A percentile compares a stretch with the other conserved stretches of the same genome.
phyloP scores from a whole-genome alignment of 2,113 vertebrate species.

The Trogon surrucura region DNA sequence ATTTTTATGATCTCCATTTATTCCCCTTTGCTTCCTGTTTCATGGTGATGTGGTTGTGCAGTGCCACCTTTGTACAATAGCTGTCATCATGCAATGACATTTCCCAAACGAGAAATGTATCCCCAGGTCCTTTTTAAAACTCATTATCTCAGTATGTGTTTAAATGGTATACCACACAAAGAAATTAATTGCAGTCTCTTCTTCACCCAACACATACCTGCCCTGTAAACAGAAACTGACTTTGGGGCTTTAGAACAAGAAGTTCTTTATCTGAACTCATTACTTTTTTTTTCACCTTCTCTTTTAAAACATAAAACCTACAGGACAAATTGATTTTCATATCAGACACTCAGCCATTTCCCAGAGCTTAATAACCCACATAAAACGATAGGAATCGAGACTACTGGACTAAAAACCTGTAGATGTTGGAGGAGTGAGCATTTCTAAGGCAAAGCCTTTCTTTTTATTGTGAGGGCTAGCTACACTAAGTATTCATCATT shows the following conservation, averaged over 20 bases:
- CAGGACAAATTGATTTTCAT: background rate
- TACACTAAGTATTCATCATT: background rate
- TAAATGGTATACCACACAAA: background rate
- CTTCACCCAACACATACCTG: background rate
- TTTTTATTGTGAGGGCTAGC: background rate
- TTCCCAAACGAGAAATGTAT: background rate
- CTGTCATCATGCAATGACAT: accelerated
- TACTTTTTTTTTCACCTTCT: background rate
- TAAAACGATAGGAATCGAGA: background rate
- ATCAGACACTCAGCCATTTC: background rate
- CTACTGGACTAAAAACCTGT: background rate
- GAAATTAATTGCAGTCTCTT: background rate
- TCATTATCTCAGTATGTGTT: background rate
- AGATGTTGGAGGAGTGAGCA: background rate
- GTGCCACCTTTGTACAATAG: background rate
- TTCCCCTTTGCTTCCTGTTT: background rate
- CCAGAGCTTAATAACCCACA: background rate
- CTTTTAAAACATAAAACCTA: background rate
- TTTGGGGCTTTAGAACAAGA: background rate
- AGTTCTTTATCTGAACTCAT: background rate
- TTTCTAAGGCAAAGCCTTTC: background rate
- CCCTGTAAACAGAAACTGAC: background rate
- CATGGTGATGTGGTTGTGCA: accelerated
- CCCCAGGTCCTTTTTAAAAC: background rate
- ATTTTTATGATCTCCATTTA: background rate